Conservation (phyloP, 2,888 invertebrate genomes). For the Chalcis sispes region DNA sequence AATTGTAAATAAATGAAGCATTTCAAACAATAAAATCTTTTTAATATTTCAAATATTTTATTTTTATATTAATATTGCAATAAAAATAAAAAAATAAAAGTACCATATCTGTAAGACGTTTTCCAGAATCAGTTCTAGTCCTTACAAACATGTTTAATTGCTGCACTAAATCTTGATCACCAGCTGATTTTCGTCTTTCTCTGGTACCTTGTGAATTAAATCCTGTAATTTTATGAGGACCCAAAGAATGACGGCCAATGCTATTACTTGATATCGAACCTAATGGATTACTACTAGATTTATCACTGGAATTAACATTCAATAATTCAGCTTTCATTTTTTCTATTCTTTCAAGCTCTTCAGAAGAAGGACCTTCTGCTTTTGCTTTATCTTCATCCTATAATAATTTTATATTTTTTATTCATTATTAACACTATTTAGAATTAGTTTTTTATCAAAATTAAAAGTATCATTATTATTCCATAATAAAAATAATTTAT, state of each 20-base stretch:
- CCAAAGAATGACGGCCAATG: conserved; percentile 75
- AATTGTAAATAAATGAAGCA: not conserved
- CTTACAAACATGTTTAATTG: conserved; percentile 85
- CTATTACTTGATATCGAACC: conserved; percentile 73
- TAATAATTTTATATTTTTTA: conserved; percentile 43
- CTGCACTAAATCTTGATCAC: conserved; percentile 86
- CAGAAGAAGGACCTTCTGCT: conserved; percentile 80
- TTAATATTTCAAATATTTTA: not conserved
- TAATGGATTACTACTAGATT: conserved; percentile 69
- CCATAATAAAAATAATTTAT: too few species aligned
- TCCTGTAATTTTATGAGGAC: conserved; percentile 72
- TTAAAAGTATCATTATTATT: not conserved
- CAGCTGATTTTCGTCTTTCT: conserved; percentile 88
- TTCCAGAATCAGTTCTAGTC: conserved; percentile 91
- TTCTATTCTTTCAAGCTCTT: conserved; percentile 80
- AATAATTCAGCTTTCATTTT: conserved; percentile 77
- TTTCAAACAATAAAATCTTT: not conserved
- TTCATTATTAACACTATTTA: too few species aligned
- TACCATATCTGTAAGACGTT: conserved; percentile 89
- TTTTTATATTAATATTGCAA: not conserved
- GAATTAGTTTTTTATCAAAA: conserved; percentile 19
- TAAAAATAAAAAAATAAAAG: conserved; percentile 9
- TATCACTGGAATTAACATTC: conserved; percentile 73
- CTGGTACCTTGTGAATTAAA: conserved; percentile 75
- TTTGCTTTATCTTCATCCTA: conserved; percentile 84